Percentiles rank a stretch among this genome's conserved stretches.
Conservation (phyloP, 2,888 invertebrate genomes). For the Sarcophaga carnaria region DNA sequence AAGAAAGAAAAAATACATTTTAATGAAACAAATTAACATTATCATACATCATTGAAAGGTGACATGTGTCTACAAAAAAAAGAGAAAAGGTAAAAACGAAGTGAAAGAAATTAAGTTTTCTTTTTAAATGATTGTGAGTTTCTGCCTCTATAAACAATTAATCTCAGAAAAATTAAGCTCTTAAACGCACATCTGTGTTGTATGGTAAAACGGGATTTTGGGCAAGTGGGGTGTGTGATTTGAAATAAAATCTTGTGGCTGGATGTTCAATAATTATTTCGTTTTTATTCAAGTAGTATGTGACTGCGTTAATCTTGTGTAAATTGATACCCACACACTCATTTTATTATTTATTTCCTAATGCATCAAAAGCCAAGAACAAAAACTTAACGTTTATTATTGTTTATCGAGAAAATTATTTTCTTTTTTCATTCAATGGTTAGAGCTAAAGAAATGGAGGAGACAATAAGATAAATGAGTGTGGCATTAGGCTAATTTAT, state of each 20-base stretch:
- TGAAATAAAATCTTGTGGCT: slow-evolving; percentile 27
- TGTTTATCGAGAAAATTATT: slow-evolving; percentile 1
- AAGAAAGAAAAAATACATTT: background rate
- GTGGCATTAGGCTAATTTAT: slow-evolving; percentile 29
- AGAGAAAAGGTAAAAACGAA: background rate
- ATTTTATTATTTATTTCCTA: slow-evolving; percentile 26
- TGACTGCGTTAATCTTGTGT: slow-evolving; percentile 38
- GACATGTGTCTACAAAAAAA: slow-evolving; percentile 9
- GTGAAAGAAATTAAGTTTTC: background rate
- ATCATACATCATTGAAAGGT: slow-evolving; percentile 57
- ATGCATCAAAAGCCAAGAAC: slow-evolving; percentile 23
- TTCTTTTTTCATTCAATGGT: background rate
- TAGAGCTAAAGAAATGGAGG: slow-evolving; percentile 20
- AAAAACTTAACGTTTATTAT: slow-evolving; percentile 3
- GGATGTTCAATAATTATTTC: slow-evolving; percentile 53
- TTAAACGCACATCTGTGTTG: background rate
- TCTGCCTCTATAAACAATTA: background rate
- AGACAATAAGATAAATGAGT: slow-evolving; percentile 53
- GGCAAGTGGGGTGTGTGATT: background rate
- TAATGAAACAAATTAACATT: slow-evolving; percentile 51
- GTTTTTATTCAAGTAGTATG: slow-evolving; percentile 47
- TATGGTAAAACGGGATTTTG: background rate
- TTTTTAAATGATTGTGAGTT: background rate
- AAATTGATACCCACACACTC: slow-evolving; percentile 45
- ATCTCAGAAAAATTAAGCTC: background rate